Evolutionary conservation across 2,797 vertebrate species (phyloP).

Genomic region (Cyprinodon diabolis): DNA sequence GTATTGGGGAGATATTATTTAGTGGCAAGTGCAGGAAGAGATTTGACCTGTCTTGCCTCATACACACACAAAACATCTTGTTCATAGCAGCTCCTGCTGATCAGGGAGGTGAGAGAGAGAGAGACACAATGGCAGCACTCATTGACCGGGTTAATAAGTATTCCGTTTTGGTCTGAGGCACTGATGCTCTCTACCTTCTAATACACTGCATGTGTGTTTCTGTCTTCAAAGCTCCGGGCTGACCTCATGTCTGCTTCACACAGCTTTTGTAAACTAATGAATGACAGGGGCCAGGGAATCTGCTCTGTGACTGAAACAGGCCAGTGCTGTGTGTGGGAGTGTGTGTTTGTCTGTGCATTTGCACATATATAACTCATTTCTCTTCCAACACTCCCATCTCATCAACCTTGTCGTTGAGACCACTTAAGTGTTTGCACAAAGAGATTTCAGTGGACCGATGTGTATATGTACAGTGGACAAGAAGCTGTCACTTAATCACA

Average conservation of each 20-base stretch:
- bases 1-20: slow-evolving; percentile 51
- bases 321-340: slow-evolving; percentile 20
- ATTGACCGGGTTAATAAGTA: slow-evolving; percentile 82
- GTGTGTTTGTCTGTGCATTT: slow-evolving; percentile 51
- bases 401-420: slow-evolving; percentile 24
- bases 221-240: slow-evolving; percentile 70
- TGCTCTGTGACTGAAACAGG: slow-evolving; percentile 42
- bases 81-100: slow-evolving; percentile 56
- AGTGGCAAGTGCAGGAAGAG: slow-evolving; percentile 25
- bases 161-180: slow-evolving; percentile 67
- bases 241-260: slow-evolving; percentile 80
- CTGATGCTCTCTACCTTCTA: slow-evolving; percentile 76
- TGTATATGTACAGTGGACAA: slow-evolving; percentile 21
- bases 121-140: slow-evolving; percentile 72
- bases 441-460: slow-evolving; percentile 40
- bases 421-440: slow-evolving; percentile 30
- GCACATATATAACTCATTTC: slow-evolving; percentile 48
- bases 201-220: slow-evolving; percentile 74
- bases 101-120: slow-evolving; percentile 62
- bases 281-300: slow-evolving; percentile 69
- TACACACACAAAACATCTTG: slow-evolving; percentile 66
- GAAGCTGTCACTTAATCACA: slow-evolving; percentile 14
- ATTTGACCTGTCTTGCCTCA: slow-evolving; percentile 65
- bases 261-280: slow-evolving; percentile 80
- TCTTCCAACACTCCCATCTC: slow-evolving; percentile 29